These are phyloP conservation scores for Aricia artaxerxes DNA, from an alignment of 2,888 invertebrate genomes.

Conservation along the genomic window DNA sequence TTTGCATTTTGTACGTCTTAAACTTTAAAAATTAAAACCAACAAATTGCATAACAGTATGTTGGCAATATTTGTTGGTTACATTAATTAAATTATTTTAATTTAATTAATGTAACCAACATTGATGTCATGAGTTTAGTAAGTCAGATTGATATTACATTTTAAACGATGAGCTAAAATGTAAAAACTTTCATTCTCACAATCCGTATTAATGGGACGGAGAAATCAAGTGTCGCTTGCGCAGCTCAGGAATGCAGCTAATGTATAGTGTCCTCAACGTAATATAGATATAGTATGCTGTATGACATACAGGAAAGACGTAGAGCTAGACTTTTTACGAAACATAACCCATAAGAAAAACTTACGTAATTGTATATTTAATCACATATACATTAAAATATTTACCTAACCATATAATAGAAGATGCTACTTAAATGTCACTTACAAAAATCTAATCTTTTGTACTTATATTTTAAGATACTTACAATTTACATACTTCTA, in stretches of 20 bases:
- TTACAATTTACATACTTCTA: background rate
- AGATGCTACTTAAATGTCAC: background rate
- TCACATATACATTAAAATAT: no score
- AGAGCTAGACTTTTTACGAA: background rate
- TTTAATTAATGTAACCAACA: no score
- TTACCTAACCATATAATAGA: background rate
- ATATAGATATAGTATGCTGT: background rate
- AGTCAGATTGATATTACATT: background rate
- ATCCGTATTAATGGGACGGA: slow-evolving; percentile 26
- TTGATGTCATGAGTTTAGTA: background rate
- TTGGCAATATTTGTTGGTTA: no score
- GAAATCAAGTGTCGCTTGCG: slow-evolving; percentile 26
- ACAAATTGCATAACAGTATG: no score
- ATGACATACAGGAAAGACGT: background rate
- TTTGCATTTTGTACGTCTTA: no score
- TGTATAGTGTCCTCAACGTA: background rate
- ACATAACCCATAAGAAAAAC: background rate
- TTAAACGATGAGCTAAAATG: slow-evolving; percentile 17
- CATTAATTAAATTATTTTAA: no score
- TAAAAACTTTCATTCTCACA: slow-evolving; percentile 27
- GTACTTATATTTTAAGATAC: background rate
- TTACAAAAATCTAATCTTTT: background rate
- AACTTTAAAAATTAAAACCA: no score
- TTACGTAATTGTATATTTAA: background rate
- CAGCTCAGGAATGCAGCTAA: slow-evolving; percentile 27